These are phyloP conservation scores for Brachionus calyciflorus DNA, from an alignment of 1,140 invertebrate species.

Conservation along the genomic window DNA sequence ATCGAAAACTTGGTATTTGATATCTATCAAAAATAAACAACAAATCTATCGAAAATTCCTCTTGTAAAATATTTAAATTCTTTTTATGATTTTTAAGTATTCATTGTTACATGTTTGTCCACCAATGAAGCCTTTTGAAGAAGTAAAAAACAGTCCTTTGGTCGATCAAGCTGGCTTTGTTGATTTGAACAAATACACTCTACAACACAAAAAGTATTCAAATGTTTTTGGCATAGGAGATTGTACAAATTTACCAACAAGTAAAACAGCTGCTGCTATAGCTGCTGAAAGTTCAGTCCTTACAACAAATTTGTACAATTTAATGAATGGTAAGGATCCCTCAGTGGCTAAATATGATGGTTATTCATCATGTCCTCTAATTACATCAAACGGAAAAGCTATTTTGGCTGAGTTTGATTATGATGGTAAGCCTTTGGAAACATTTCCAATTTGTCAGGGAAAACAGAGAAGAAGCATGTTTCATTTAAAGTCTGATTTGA, in stretches of 20 bases:
- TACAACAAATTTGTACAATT: constrained; percentile 45
- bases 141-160: constrained; percentile 31
- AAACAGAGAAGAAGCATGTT: constrained; percentile 76
- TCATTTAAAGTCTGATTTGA: constrained; percentile 79
- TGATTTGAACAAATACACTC: constrained; percentile 72
- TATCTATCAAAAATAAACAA: too few species aligned
- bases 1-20: too few species aligned
- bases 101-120: constrained; percentile 74
- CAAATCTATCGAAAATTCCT: too few species aligned
- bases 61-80: too few species aligned
- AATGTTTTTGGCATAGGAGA: constrained; percentile 94
- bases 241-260: constrained; percentile 83
- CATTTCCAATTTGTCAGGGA: constrained; percentile 84
- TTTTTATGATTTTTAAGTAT: constrained; percentile 66
- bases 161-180: constrained; percentile 69
- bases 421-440: constrained; percentile 78
- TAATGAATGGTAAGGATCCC: background rate
- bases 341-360: constrained; percentile 71
- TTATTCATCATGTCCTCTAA: constrained; percentile 91
- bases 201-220: constrained; percentile 74
- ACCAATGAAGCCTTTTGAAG: constrained; percentile 23
- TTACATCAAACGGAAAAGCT: constrained; percentile 75
- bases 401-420: constrained; percentile 95
- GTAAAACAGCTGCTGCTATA: constrained; percentile 90
- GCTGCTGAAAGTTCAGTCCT: constrained; percentile 64